Percentiles rank a stretch among this genome's conserved stretches.
phyloP scores from a whole-genome alignment of 2,113 vertebrate genomes.

The Proteles cristata region DNA sequence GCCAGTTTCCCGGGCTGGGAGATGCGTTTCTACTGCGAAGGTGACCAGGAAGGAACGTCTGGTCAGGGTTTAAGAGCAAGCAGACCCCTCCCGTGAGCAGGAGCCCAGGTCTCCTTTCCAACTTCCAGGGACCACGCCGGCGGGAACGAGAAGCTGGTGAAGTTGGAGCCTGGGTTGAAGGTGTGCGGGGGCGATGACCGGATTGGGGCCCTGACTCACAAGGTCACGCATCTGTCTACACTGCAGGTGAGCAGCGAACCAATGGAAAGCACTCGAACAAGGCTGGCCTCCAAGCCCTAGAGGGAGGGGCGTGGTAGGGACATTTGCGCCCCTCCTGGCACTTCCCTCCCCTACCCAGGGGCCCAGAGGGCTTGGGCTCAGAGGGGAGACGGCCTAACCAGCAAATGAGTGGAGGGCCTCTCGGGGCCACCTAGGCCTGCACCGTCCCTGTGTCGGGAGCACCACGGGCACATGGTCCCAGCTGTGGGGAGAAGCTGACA shows the following conservation, averaged over 20 bases:
- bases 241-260: constrained; percentile 86
- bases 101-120: neutral
- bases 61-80: neutral
- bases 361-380: neutral
- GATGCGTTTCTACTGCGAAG: neutral
- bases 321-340: neutral
- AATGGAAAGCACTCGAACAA: neutral
- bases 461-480: neutral
- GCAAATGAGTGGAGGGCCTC: neutral
- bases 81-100: neutral
- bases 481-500: rapidly evolving
- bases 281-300: neutral
- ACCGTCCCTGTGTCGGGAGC: neutral
- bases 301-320: too few relatives aligned
- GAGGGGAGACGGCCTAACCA: neutral
- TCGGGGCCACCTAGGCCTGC: neutral
- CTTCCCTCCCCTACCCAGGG: neutral
- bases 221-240: constrained; percentile 91
- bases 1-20: neutral
- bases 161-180: constrained; percentile 90
- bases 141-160: constrained; percentile 96
- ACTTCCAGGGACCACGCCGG: constrained; percentile 95
- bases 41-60: neutral
- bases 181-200: constrained; percentile 95
- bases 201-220: constrained; percentile 94